phyloP scores from a whole-genome alignment of 2,888 invertebrate genomes.

The Drosophila atripex region DNA sequence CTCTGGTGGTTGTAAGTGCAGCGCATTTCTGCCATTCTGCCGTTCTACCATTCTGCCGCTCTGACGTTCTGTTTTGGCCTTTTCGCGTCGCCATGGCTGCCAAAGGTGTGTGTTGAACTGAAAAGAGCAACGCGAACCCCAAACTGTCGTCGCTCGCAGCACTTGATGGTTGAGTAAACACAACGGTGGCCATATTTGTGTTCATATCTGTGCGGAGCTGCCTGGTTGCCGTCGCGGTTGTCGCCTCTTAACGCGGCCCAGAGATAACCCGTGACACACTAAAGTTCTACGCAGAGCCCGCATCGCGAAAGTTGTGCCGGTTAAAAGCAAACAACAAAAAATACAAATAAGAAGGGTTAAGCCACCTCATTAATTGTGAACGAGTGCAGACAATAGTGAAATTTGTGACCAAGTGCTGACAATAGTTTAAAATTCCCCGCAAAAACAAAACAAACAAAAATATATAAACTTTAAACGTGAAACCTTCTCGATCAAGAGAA shows the following conservation, averaged over 20 bases:
- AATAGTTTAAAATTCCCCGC: constrained; percentile 1
- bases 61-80: constrained; percentile 64
- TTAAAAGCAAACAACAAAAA: constrained; percentile 2
- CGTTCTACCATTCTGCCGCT: background rate
- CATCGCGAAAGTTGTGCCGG: constrained; percentile 40
- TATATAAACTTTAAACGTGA: background rate
- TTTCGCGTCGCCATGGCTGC: constrained; percentile 72
- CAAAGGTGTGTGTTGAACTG: constrained; percentile 67
- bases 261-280: constrained; percentile 42
- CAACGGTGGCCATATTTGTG: constrained; percentile 63
- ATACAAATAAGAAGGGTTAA: constrained; percentile 7
- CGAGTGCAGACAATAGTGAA: constrained; percentile 34
- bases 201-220: constrained; percentile 23
- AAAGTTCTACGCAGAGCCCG: constrained; percentile 36
- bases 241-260: constrained; percentile 36
- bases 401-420: constrained; percentile 12
- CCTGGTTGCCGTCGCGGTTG: constrained; percentile 45
- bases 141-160: constrained; percentile 64
- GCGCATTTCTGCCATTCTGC: background rate
- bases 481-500: background rate
- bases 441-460: constrained; percentile 1
- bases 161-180: constrained; percentile 82
- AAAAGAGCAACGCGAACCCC: constrained; percentile 41
- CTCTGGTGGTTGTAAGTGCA: constrained; percentile 2
- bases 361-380: constrained; percentile 14